Base-by-base conservation (phyloP, 2,113 vertebrate genomes). In the Lasiurus cinereus region DNA sequence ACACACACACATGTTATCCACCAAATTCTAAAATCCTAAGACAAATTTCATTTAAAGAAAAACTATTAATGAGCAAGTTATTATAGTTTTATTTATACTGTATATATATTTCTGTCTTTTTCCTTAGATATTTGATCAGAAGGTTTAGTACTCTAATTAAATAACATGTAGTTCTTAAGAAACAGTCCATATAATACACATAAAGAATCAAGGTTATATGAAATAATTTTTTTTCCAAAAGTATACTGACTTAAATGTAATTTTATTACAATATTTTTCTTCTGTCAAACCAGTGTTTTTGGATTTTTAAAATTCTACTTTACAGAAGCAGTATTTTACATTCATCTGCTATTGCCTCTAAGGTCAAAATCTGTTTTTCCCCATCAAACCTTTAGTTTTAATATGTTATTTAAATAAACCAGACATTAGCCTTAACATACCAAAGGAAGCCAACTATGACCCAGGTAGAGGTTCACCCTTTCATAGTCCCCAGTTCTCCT, bases 381-480 rank as follows among this genome's bases (percentile, higher is more conserved):
- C 29, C 9, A 18, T 84, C 54, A 88, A 59, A 76, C 29, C 27
- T 82, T 72, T 84, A 22, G 4, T 48, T 93, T 94, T 83, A 46
- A 46, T 78, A 78, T 59, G 8, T 50, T 95, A 92, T 50, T 96
- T 95, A 95, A 97, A 92, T 82, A 84, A 52, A 52, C 90, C 22
- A 96, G n/a, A 62, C 31, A 70, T 79, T 66, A 64, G 0, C n/a
- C 92, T 97, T 86, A 88, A 90, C 72, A 33, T 89, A 96, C 90
- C 29, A 95, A 96, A 94, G 88, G 13, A 97, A 97, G 18, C 50
- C 91, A 90, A 36, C 14, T 94, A 48, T 69, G 39, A 86, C 83
- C 27, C 48, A 96, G 84, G 21, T 76, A 84, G 64, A 62, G 83
- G 21, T n/a, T 97, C 31, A 87, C 6, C 3, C 7, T 67, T 97